These are phyloP conservation scores for Poecilus cupreus DNA, from an alignment of 2,888 invertebrate genomes.

Conservation along the genomic window DNA sequence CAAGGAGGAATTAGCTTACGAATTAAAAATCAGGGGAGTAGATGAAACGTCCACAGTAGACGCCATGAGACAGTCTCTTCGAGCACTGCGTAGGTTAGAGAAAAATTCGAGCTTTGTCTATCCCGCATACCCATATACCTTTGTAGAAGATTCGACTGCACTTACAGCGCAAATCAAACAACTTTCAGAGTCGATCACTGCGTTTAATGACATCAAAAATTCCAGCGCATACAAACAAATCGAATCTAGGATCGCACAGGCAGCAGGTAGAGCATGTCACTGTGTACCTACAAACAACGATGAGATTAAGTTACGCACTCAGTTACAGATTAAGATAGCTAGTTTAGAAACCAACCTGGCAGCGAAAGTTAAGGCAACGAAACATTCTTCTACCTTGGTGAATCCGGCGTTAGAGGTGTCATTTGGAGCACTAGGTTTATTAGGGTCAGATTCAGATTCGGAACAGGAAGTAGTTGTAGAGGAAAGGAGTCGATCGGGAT, in stretches of 20 bases:
- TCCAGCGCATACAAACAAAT: background rate
- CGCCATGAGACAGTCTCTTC: too few relatives aligned
- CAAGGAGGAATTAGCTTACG: too few relatives aligned
- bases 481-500: background rate
- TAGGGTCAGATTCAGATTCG: background rate
- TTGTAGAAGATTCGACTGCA: constrained; percentile 1
- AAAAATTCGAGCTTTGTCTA: background rate
- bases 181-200: background rate
- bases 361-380: background rate
- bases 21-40: too few relatives aligned
- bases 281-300: background rate
- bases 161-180: background rate
- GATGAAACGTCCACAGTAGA: too few relatives aligned
- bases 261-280: background rate
- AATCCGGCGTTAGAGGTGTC: background rate
- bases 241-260: background rate
- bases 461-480: background rate
- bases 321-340: background rate
- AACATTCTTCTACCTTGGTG: background rate
- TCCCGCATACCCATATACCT: background rate
- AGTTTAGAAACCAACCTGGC: background rate
- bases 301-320: background rate
- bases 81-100: too few relatives aligned
- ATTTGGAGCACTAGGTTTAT: background rate
- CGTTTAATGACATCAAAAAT: background rate